Conservation (phyloP, 2,113 vertebrate genomes). For the Acinonyx jubatus region DNA sequence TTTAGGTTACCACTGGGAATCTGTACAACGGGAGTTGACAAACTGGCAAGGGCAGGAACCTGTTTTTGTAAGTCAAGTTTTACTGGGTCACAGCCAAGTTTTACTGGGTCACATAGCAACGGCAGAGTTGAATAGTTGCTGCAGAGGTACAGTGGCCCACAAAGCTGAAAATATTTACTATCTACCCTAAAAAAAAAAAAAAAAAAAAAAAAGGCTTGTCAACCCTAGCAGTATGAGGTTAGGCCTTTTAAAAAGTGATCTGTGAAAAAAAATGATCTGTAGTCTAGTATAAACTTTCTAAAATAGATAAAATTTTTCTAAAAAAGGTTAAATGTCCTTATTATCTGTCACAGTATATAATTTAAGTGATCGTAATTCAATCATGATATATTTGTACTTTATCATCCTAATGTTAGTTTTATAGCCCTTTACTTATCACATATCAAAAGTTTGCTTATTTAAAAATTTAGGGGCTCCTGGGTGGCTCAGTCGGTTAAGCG, state of each 20-base stretch:
- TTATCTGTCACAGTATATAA: background rate
- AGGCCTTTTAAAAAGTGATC: background rate
- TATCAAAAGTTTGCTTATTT: background rate
- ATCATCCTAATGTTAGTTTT: slow-evolving; percentile 13
- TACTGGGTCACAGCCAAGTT: background rate
- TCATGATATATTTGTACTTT: background rate
- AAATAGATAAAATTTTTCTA: background rate
- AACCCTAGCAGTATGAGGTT: background rate
- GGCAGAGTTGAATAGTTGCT: background rate
- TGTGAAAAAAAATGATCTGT: background rate
- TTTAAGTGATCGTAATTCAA: background rate
- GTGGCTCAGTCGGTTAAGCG: too few species aligned
- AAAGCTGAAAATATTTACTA: background rate
- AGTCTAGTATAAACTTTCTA: background rate
- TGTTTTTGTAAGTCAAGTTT: slow-evolving; percentile 26
- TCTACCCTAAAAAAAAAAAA: background rate
- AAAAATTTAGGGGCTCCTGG: too few species aligned
- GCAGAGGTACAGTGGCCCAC: background rate
- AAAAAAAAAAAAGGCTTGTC: background rate
- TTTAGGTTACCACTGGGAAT: background rate
- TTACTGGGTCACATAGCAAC: background rate
- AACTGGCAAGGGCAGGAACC: background rate
- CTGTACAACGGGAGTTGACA: background rate
- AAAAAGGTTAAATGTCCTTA: background rate
- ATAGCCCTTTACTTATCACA: background rate